Percentiles rank a stretch among this genome's conserved stretches.
Evolutionary conservation across 2,888 invertebrate species (phyloP).

Genomic region (Clostera curtula): DNA sequence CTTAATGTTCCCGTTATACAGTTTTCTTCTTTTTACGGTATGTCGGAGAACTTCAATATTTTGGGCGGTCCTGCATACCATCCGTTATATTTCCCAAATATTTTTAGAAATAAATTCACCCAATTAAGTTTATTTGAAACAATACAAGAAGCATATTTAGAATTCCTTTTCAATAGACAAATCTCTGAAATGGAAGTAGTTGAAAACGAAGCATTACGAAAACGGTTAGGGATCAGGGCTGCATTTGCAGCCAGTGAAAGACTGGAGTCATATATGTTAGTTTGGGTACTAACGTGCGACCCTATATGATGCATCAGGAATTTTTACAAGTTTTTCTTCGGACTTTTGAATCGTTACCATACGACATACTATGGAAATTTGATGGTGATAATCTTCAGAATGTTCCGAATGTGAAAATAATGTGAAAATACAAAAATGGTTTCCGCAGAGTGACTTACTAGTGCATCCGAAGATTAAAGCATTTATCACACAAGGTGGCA

Average conservation of each 20-base stretch:
- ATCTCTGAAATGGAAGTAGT: too few species aligned
- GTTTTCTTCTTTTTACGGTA: constrained; percentile 1
- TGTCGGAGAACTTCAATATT: not conserved
- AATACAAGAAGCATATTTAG: not conserved
- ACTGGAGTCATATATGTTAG: constrained; percentile 14
- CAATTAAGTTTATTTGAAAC: constrained; percentile 1
- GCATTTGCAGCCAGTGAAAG: constrained; percentile 1
- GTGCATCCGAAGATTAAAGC: constrained; percentile 8
- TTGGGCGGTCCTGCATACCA: constrained; percentile 2
- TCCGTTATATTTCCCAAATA: constrained; percentile 2
- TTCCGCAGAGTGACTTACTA: constrained; percentile 16
- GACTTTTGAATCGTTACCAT: constrained; percentile 9
- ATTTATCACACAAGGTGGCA: constrained; percentile 47
- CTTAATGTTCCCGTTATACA: constrained; percentile 3
- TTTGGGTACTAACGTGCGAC: constrained; percentile 12
- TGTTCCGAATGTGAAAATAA: constrained; percentile 14
- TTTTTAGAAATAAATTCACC: not conserved
- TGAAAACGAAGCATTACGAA: not conserved
- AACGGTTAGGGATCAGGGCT: not conserved
- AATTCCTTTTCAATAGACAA: too few species aligned
- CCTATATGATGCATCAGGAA: constrained; percentile 9
- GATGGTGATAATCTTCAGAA: constrained; percentile 10
- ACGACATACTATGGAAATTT: constrained; percentile 18
- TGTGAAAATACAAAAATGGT: constrained; percentile 14
- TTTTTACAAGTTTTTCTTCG: constrained; percentile 6